phyloP scores from a whole-genome alignment of 2,113 vertebrate species.

The Ranitomeya variabilis region DNA sequence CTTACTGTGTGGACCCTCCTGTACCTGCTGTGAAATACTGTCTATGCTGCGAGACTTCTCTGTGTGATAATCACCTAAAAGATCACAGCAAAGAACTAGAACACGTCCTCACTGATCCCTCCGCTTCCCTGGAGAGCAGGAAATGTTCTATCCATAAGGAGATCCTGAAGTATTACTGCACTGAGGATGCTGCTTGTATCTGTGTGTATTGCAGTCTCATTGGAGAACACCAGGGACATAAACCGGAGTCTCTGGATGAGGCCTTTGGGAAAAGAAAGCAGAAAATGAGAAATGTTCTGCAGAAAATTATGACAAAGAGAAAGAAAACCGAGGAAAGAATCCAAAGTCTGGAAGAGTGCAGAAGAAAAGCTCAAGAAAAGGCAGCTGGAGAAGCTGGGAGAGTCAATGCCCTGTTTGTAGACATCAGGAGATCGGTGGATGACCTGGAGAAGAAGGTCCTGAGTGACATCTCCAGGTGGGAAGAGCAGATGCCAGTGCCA shows the following conservation, averaged over 20 bases:
- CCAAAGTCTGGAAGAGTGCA: too few relatives aligned
- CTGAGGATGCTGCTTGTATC: background rate
- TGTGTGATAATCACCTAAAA: background rate
- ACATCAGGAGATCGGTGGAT: too few relatives aligned
- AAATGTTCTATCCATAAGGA: background rate
- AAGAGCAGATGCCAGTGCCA: too few relatives aligned
- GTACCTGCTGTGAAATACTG: background rate
- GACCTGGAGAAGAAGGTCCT: too few relatives aligned
- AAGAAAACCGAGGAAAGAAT: too few relatives aligned
- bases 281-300: background rate
- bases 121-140: background rate
- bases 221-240: background rate
- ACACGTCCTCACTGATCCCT: background rate
- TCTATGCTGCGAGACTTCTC: background rate
- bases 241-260: background rate
- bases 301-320: too few relatives aligned
- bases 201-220: background rate
- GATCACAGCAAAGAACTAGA: too few relatives aligned
- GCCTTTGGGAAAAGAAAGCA: background rate
- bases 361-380: too few relatives aligned
- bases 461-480: too few relatives aligned
- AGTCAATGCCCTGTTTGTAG: too few relatives aligned
- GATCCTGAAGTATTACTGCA: background rate
- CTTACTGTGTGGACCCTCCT: too few relatives aligned
- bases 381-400: too few relatives aligned